Evolutionary conservation across 1,140 invertebrate species (phyloP), one percentile per base, ranked within the genome.

Genomic region (Magallana ariakensis): DNA sequence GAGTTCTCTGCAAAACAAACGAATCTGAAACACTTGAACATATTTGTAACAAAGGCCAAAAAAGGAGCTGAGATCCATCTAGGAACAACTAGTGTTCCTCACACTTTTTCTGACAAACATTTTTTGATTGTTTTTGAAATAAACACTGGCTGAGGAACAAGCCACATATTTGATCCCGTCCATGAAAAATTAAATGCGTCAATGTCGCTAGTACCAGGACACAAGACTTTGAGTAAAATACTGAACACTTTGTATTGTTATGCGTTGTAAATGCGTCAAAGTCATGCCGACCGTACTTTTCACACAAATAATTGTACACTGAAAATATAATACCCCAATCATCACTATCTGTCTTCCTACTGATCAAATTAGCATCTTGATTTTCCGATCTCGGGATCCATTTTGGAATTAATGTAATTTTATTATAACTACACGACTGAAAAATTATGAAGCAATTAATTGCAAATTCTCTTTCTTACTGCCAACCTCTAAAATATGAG

Each of bases 281-380:
- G 13, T 87, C 87, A 82, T 87, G 83, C 4, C 46, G 80, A n/a
- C 80, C 87, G 58, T 60, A 88, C 70, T 55, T 11, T 0, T 11
- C 15, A 70, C 85, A 57, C n/a, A 85, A 58, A 19, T n/a, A 85
- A 55, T 53, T 13, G 70, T 82, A 87, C 26, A 87, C 62, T 54
- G 19, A 8, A 1, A n/a, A 10, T 11, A 58, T 26, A 4, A 85
- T 84, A 16, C 55, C 22, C 75, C 83, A 85, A 85, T 87, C 62
- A 53, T 85, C 87, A 0, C n/a, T 57, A 62, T 88, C 84, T 10
- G 83, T 33, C 8, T 70, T 8, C 11, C 84, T 22, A 33, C 83
- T 87, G 22, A 87, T 19, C 66, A 54, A 83, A 87, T 87, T 83
- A 56, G 87, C 84, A 75, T 60, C 70, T 54, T 88, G 84, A 62